Conservation (phyloP, 2,113 vertebrate genomes). For the Grus americana region DNA sequence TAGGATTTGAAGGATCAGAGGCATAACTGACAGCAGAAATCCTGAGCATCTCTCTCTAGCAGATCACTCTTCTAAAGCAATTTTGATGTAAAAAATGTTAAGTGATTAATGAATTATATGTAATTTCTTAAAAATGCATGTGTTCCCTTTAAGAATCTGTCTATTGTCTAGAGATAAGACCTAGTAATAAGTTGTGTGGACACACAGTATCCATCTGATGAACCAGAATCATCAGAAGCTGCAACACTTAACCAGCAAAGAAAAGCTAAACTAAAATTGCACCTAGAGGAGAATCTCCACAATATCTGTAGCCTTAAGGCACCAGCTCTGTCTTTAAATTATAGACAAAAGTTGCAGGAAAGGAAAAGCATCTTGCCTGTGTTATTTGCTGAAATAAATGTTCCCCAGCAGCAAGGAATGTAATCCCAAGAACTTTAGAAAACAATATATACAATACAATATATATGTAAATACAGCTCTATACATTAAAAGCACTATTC, state of each 20-base stretch:
- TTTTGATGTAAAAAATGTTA: not conserved
- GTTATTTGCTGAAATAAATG: not conserved
- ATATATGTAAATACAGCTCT: not conserved
- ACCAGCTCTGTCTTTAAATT: not conserved
- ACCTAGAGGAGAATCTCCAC: not conserved
- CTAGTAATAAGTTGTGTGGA: not conserved
- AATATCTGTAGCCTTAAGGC: not conserved
- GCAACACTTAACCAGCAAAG: not conserved
- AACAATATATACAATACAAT: not conserved
- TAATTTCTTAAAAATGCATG: not conserved
- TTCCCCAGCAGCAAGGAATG: not conserved
- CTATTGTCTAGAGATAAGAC: not conserved
- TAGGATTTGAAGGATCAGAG: not conserved
- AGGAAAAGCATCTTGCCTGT: not conserved
- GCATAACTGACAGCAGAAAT: not conserved
- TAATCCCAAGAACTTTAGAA: not conserved
- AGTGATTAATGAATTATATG: not conserved
- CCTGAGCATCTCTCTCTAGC: not conserved
- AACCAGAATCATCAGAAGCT: not conserved
- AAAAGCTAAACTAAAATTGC: not conserved
- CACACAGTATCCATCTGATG: not conserved
- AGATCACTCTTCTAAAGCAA: not conserved
- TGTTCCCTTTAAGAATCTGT: not conserved
- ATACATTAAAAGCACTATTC: not conserved
- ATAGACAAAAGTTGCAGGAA: not conserved